Percentiles rank a stretch among this genome's conserved stretches.
Evolutionary conservation across 2,797 vertebrate genomes (phyloP).

Genomic region (Spheniscus humboldti): DNA sequence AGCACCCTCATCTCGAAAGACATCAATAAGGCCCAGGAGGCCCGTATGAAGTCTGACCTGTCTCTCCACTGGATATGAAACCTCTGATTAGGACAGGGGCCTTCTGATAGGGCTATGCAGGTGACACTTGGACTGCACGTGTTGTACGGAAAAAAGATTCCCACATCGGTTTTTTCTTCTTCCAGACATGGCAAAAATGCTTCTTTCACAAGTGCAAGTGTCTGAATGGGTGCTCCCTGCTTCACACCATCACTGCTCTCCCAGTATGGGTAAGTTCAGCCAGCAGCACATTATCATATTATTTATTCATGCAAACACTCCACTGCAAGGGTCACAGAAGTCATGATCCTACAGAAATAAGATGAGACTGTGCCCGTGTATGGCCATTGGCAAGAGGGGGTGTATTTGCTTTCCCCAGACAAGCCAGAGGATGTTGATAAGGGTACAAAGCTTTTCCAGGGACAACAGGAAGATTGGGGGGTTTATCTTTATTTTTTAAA

Average conservation of each 20-base stretch:
- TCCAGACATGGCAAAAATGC: neutral
- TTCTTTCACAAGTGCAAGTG: neutral
- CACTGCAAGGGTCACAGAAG: neutral
- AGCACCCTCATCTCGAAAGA: neutral
- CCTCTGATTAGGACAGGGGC: neutral
- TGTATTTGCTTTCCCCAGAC: neutral
- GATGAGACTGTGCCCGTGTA: accelerated
- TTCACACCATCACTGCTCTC: neutral
- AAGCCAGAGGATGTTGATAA: neutral
- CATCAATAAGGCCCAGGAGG: neutral
- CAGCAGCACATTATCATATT: neutral
- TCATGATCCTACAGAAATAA: neutral
- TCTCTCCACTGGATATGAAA: accelerated
- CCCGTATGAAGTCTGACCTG: neutral
- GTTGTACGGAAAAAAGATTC: neutral
- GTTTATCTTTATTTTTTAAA: neutral
- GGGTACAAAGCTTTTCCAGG: neutral
- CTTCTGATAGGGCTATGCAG: neutral
- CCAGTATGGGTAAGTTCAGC: neutral
- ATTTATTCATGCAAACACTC: neutral
- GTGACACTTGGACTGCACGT: neutral
- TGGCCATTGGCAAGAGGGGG: neutral
- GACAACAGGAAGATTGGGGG: neutral
- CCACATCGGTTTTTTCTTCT: neutral
- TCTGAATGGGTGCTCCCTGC: neutral